Conservation (phyloP, 35 echinoderm and acorn worm genomes). For the Patiria miniata region DNA sequence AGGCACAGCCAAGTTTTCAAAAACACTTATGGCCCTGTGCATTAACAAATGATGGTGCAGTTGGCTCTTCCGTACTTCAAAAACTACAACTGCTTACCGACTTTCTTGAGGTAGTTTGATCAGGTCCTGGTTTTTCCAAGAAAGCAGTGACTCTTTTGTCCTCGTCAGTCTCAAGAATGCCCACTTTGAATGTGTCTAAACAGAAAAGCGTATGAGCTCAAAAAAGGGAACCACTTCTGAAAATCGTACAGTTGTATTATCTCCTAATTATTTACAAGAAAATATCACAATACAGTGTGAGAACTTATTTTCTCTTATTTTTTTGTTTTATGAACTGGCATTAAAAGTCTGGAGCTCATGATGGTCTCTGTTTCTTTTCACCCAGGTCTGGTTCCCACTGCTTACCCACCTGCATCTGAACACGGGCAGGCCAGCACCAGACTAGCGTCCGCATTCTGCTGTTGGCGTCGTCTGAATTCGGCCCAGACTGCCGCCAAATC, state of each 20-base stretch:
- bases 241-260: not conserved
- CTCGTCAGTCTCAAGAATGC: slow-evolving; percentile 74
- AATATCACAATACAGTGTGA: no score
- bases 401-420: slow-evolving; percentile 60
- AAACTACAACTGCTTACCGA: slow-evolving; percentile 59
- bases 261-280: no score
- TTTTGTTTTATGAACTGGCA: not conserved
- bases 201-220: not conserved
- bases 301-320: not conserved
- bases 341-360: no score
- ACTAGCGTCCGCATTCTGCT: not conserved
- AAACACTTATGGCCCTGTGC: no score
- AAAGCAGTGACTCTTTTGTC: slow-evolving; percentile 63
- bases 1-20: no score
- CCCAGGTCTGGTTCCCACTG: not conserved
- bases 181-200: slow-evolving; percentile 66
- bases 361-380: not conserved
- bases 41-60: no score
- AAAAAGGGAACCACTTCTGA: not conserved
- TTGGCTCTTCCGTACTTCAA: no score
- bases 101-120: slow-evolving; percentile 69
- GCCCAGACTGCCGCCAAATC: slow-evolving; percentile 39
- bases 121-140: slow-evolving; percentile 72
- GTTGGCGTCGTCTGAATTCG: slow-evolving; percentile 24
- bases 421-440: slow-evolving; percentile 51